Base-by-base conservation (phyloP, 2,113 vertebrate genomes). In the Mastomys natalensis region DNA sequence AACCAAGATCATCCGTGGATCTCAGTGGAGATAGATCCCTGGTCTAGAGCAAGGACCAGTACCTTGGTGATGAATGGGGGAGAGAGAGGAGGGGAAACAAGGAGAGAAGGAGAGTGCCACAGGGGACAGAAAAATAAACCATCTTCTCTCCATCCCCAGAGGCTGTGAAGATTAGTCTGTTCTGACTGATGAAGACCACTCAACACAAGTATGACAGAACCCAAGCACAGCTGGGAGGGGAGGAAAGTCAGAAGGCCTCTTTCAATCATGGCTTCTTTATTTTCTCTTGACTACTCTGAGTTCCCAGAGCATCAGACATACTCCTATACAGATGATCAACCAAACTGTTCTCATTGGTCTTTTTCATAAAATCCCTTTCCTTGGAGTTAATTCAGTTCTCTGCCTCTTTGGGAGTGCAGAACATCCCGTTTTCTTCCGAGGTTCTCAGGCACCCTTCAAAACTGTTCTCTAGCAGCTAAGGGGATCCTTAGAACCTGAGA, bases 71-170 rank as follows among this genome's bases (percentile, higher is more conserved):
- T 10, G 8, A 68, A 58, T 8, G 22, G n/a, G 3, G 26, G 3
- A 31, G 22, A 19, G 19, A 0, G 22, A 74, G 70, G 21, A 62
- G 60, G 29, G 8, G 13, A 4, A 22, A 16, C 6, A 17, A 51
- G 64, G 3, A 81, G 15, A 11, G 26, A 9, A 26, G 7, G 29
- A 19, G 21, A 5, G 70, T 4, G 2, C 3, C 5, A 17, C 0
- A n/a, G 51, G 77, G 51, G 34, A 53, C 24, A 17, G 72, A n/a
- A 43, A 62, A 2, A 6, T 34, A 48, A n/a, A 3, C 11, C n/a
- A 72, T 64, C 51, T 17, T 51, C 37, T 82, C 60, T 60, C 81
- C 31, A 77, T 24, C 53, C 19, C 37, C 55, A 26, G 34, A 81
- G 70, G 73, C 66, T 37, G 13, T 2, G 1, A 12, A 48, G 5